phyloP scores from a whole-genome alignment of 2,113 vertebrate species.

The Gymnocephalus cernua region DNA sequence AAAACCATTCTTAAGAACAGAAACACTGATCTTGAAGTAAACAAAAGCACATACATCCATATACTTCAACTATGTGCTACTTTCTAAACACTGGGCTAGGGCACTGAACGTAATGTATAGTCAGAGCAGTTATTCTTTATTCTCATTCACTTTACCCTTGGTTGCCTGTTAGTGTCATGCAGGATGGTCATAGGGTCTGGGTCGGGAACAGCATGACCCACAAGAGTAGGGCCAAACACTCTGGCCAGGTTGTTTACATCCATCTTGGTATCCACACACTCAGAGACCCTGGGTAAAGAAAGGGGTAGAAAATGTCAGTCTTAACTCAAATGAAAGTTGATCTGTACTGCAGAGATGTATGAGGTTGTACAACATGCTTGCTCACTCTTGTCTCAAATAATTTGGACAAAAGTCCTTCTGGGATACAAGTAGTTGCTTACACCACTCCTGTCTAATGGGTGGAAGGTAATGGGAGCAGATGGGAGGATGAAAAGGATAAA shows the following conservation, averaged over 20 bases:
- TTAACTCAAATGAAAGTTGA: neutral
- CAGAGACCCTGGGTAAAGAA: slow-evolving; percentile 86
- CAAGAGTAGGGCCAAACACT: slow-evolving; percentile 94
- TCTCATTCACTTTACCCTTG: slow-evolving; percentile 82
- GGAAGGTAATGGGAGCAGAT: neutral
- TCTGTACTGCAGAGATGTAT: neutral
- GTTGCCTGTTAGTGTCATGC: slow-evolving; percentile 91
- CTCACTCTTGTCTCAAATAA: neutral
- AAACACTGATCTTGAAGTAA: neutral
- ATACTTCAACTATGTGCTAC: neutral
- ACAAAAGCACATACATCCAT: neutral
- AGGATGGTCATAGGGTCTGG: slow-evolving; percentile 92
- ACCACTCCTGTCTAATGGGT: neutral
- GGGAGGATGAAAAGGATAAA: neutral
- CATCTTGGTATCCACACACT: slow-evolving; percentile 91
- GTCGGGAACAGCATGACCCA: slow-evolving; percentile 90
- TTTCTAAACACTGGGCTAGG: neutral
- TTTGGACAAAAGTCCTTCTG: neutral
- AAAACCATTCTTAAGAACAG: neutral
- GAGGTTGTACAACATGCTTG: neutral
- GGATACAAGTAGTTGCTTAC: neutral
- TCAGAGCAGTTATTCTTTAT: neutral
- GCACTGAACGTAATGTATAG: neutral
- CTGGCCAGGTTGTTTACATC: slow-evolving; percentile 89
- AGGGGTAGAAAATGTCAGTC: neutral